A percentile compares a stretch with the other conserved stretches of the same genome.
Evolutionary conservation across 2,797 vertebrate species (phyloP).

Genomic region (Chromis chromis): DNA sequence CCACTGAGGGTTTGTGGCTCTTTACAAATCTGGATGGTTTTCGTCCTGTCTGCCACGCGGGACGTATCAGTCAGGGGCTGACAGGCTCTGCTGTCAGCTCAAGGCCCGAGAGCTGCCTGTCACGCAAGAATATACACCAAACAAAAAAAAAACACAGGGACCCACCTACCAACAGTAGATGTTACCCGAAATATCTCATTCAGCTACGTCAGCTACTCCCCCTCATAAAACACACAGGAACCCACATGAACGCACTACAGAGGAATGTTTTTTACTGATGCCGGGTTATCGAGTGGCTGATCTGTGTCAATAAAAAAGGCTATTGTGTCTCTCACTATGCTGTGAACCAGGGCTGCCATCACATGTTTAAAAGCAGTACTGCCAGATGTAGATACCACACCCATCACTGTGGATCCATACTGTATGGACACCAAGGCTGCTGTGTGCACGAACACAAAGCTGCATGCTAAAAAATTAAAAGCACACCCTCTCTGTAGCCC

Average conservation of each 20-base stretch:
- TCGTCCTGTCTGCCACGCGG: conserved; percentile 65
- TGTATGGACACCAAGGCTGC: neutral
- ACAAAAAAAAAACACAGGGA: conserved; percentile 47
- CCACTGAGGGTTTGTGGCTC: conserved; percentile 49
- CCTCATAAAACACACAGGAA: conserved; percentile 6
- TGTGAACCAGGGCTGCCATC: conserved; percentile 61
- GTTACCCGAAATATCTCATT: conserved; percentile 30
- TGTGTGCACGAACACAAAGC: neutral
- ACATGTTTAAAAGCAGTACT: conserved; percentile 64
- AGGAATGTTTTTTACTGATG: neutral
- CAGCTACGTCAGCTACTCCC: conserved; percentile 11
- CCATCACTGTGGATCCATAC: neutral
- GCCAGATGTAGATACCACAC: conserved; percentile 25
- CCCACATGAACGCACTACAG: neutral
- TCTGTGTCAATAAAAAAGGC: conserved; percentile 13
- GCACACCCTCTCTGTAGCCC: neutral
- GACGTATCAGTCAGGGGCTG: conserved; percentile 69
- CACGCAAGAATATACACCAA: conserved; percentile 40
- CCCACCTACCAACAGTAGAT: conserved; percentile 28
- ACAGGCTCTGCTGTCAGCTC: conserved; percentile 70
- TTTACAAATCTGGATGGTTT: conserved; percentile 71
- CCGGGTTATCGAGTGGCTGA: conserved; percentile 11
- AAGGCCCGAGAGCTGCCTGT: conserved; percentile 60
- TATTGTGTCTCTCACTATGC: neutral
- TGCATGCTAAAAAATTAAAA: neutral